Base-by-base conservation (phyloP, 2,113 vertebrate species). In the Orthonyx spaldingii region DNA sequence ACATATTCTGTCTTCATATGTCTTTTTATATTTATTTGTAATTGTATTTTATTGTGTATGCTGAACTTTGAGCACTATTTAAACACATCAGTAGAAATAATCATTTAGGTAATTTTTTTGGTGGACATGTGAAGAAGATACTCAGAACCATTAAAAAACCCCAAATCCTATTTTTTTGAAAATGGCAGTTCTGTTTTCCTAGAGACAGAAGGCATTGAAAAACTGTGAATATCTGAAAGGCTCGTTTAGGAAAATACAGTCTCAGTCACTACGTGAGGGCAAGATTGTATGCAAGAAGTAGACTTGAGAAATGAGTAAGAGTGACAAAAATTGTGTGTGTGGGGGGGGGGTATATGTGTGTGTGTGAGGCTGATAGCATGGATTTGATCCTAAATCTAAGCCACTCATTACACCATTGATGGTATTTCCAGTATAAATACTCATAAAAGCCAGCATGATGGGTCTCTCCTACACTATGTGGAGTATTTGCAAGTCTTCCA, bases 341-440 rank as follows among this genome's bases (percentile, higher is more conserved):
- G 13, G 2, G 41, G 1, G 35, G 42, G n/a, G n/a, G n/a, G n/a
- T n/a, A n/a, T n/a, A n/a, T 21, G 7, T 2, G 23, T 49, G 16
- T 21, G 18, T 39, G 37, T 56, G 30, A 56, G 35, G 50, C n/a
- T 69, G 46, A 66, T 63, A 79, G 28, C 15, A 24, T 53, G 37
- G 61, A 17, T 26, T 41, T 91, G 35, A 88, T 22, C n/a, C 37
- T 53, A 32, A 56, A 35, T 94, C 63, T 42, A 35, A 82, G 32
- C 7, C 8, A 32, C 21, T 89, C 32, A 18, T 89, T 77, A 32
- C 1, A 9, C 21, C 18, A 30, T 2, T 72, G 26, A 30, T 57
- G 42, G 15, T 57, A 65, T 71, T 89, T 94, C 75, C 84, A 81
- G 39, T 32, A 64, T 14, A 56, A 78, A n/a, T 21, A 68, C n/a